These are phyloP conservation scores for Uloborus plumipes DNA, from an alignment of 2,888 invertebrate species.

Conservation along the genomic window DNA sequence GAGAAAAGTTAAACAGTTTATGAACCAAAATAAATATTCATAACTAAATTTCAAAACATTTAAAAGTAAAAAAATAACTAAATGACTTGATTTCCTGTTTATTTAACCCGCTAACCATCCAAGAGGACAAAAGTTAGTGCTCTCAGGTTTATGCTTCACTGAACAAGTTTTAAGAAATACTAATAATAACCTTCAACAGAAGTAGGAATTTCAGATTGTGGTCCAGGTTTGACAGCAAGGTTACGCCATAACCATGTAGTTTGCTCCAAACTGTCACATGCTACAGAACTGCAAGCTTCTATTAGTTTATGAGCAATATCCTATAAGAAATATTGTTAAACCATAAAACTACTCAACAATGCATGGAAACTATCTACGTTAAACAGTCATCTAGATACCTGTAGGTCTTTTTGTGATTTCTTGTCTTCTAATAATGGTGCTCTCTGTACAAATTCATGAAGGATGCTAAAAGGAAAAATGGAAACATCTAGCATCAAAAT, in stretches of 20 bases:
- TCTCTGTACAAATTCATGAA: constrained; percentile 87
- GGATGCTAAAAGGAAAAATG: constrained; percentile 73
- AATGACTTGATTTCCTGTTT: no score
- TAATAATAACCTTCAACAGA: constrained; percentile 42
- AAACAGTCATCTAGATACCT: constrained; percentile 72
- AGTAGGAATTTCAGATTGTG: constrained; percentile 70
- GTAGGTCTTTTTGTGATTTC: constrained; percentile 84
- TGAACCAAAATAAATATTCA: no score
- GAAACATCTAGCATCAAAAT: neutral
- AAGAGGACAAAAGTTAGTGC: no score
- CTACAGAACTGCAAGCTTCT: constrained; percentile 85
- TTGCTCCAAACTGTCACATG: constrained; percentile 90
- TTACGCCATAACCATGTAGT: constrained; percentile 89
- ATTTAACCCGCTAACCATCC: no score
- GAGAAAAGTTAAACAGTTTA: no score
- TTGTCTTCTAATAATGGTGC: constrained; percentile 82
- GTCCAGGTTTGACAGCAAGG: constrained; percentile 79
- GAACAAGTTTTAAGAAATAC: no score
- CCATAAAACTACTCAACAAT: neutral
- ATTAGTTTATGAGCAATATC: constrained; percentile 77
- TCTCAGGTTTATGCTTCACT: no score
- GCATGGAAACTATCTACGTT: neutral
- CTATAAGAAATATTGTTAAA: constrained; percentile 67
- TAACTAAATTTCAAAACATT: no score
- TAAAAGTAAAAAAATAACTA: no score